These are phyloP conservation scores for Lasioglossum vierecki DNA, from an alignment of 2,888 invertebrate genomes.

Conservation along the genomic window DNA sequence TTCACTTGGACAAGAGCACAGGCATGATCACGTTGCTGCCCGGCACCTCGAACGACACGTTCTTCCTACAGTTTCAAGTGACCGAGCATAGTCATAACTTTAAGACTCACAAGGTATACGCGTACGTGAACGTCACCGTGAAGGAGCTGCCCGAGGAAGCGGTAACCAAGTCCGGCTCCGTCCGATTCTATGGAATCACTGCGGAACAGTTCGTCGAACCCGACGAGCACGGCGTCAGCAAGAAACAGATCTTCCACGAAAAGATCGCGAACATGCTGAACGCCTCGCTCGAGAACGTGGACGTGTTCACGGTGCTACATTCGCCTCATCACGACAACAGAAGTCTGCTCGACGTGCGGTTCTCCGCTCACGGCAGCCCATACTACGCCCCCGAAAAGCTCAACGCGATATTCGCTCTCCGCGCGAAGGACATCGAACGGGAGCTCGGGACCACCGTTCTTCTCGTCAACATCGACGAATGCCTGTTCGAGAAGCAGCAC, in stretches of 20 bases:
- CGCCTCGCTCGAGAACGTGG: conserved; percentile 92
- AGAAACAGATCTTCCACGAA: conserved; percentile 89
- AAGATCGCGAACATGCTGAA: conserved; percentile 90
- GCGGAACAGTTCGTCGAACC: conserved; percentile 94
- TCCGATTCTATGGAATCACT: conserved; percentile 91
- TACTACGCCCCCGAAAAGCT: conserved; percentile 95
- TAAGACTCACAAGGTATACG: conserved; percentile 89
- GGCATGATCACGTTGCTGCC: conserved; percentile 95
- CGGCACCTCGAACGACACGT: conserved; percentile 90
- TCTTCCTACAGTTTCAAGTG: conserved; percentile 90
- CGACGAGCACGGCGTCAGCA: conserved; percentile 87
- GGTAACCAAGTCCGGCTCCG: conserved; percentile 95
- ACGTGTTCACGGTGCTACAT: conserved; percentile 95
- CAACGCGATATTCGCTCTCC: conserved; percentile 92
- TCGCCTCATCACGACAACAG: conserved; percentile 87
- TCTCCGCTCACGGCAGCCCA: conserved; percentile 97
- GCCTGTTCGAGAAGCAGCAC: conserved; percentile 90
- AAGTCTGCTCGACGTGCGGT: conserved; percentile 92
- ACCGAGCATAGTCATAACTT: conserved; percentile 88
- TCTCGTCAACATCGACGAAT: conserved; percentile 97
- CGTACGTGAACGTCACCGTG: conserved; percentile 94
- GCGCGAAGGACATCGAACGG: conserved; percentile 89
- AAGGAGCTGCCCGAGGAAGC: conserved; percentile 96
- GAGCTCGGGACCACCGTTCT: conserved; percentile 90
- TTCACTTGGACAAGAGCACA: conserved; percentile 89